Evolutionary conservation across 2,888 invertebrate genomes (phyloP).

Genomic region (Meteorus colon): DNA sequence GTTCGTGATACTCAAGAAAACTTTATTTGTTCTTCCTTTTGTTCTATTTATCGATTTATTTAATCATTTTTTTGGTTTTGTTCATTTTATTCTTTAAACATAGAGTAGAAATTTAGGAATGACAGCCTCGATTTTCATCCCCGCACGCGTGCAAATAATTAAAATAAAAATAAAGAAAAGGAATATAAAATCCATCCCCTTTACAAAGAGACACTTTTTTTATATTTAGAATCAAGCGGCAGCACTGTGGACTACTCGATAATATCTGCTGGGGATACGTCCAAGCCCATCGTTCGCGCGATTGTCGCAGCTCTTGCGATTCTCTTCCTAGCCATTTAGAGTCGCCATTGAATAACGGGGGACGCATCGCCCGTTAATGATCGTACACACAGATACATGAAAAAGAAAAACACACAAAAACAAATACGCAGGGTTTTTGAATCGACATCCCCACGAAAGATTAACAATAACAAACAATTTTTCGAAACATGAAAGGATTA

Average conservation of each 20-base stretch:
- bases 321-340: slow-evolving; percentile 64
- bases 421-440: not conserved
- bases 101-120: slow-evolving; percentile 32
- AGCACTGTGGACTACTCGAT: slow-evolving; percentile 65
- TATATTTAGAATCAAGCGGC: slow-evolving; percentile 71
- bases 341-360: slow-evolving; percentile 26
- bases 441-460: not conserved
- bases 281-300: slow-evolving; percentile 68
- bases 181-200: slow-evolving; percentile 29
- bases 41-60: too few species aligned
- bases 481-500: not conserved
- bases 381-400: slow-evolving; percentile 8
- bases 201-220: slow-evolving; percentile 44
- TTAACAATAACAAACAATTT: slow-evolving; percentile 14
- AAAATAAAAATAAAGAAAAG: slow-evolving; percentile 23
- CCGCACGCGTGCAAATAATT: slow-evolving; percentile 33
- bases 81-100: not conserved
- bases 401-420: not conserved
- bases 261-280: slow-evolving; percentile 66
- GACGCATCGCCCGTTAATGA: slow-evolving; percentile 15
- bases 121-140: slow-evolving; percentile 30
- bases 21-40: slow-evolving; percentile 14
- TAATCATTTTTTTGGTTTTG: not conserved
- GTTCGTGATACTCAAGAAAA: slow-evolving; percentile 40
- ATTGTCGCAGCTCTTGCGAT: slow-evolving; percentile 68